A percentile compares a stretch with the other conserved stretches of the same genome.
These are phyloP conservation scores for Pseudomyrmex pallidus DNA, from an alignment of 1,140 invertebrate genomes.

Conservation along the genomic window DNA sequence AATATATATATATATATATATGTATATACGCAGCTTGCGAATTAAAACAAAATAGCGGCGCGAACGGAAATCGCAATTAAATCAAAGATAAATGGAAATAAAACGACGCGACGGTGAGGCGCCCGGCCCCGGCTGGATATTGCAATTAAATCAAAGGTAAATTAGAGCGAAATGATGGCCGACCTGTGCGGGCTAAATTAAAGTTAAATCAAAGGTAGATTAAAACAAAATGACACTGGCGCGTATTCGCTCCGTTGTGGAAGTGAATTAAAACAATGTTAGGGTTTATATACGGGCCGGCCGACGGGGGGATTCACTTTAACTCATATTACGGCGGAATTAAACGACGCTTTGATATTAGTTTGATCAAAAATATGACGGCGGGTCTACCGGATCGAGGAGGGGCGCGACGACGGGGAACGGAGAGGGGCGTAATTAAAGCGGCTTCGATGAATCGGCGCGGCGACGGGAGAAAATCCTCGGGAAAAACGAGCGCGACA, in stretches of 20 bases:
- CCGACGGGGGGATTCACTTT: constrained; percentile 5
- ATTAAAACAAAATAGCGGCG: constrained; percentile 48
- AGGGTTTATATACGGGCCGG: constrained; percentile 3
- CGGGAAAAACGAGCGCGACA: background rate
- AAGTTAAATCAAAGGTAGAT: constrained; percentile 60
- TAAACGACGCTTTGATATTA: constrained; percentile 42
- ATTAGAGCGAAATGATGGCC: constrained; percentile 56
- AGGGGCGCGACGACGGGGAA: background rate
- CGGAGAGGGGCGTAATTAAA: constrained; percentile 13
- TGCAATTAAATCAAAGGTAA: constrained; percentile 61
- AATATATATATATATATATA: background rate
- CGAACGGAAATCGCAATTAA: constrained; percentile 52
- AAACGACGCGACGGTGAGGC: constrained; percentile 18
- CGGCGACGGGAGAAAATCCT: background rate
- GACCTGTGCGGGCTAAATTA: constrained; percentile 52
- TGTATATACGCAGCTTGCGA: constrained; percentile 1
- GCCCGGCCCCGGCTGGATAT: constrained; percentile 40
- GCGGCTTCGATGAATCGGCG: background rate
- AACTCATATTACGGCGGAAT: constrained; percentile 43
- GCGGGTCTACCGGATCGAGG: background rate
- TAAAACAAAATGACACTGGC: constrained; percentile 51
- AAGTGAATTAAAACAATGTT: constrained; percentile 50
- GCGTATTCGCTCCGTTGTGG: constrained; percentile 34
- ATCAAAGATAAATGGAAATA: constrained; percentile 57
- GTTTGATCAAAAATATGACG: constrained; percentile 23